Evolutionary conservation across 2,888 invertebrate species (phyloP), one percentile per base, ranked within the genome.

Genomic region (Saturnia japonica): DNA sequence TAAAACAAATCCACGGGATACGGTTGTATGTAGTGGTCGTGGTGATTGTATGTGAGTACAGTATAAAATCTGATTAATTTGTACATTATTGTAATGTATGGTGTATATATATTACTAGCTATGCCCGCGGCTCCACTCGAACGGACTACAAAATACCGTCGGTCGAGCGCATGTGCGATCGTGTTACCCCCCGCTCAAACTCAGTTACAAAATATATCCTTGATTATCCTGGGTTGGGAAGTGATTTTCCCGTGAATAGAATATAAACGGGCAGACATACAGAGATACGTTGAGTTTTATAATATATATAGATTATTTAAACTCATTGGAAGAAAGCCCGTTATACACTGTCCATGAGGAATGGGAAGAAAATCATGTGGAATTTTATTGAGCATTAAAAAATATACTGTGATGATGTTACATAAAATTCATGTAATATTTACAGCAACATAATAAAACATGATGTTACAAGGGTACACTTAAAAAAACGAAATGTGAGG

Each of bases 21-120:
- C 74, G 11, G 74, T 74, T 2, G 68, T 73, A 11, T 91, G 92
- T 70, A 89, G 82, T 70, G 84, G 82, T 12, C 79, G 75, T 11
- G 91, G 90, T 2, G 73, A 66, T n/a, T 91, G 91, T 83, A 84
- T 76, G 90, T 89, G 82, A 80, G 74, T 76, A 71, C n/a, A 22
- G 12, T 2, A 42, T n/a, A 54, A 45, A 16, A 1, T 54, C 11
- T 47, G 22, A 57, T 28, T n/a, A n/a, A n/a, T n/a, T n/a, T n/a
- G n/a, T n/a, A n/a, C n/a, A n/a, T n/a, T n/a, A 0, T 45, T 14
- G 11, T 45, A 54, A 22, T 11, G 22, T 54, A n/a, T 54, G 8
- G 12, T 54, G 8, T 16, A 47, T 16, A 16, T 14, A 16, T 47
- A 47, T n/a, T n/a, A n/a, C n/a, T n/a, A n/a, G n/a, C n/a, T n/a